These are phyloP conservation scores for Aegithalos caudatus DNA, from an alignment of 2,113 vertebrate species.

Conservation along the genomic window DNA sequence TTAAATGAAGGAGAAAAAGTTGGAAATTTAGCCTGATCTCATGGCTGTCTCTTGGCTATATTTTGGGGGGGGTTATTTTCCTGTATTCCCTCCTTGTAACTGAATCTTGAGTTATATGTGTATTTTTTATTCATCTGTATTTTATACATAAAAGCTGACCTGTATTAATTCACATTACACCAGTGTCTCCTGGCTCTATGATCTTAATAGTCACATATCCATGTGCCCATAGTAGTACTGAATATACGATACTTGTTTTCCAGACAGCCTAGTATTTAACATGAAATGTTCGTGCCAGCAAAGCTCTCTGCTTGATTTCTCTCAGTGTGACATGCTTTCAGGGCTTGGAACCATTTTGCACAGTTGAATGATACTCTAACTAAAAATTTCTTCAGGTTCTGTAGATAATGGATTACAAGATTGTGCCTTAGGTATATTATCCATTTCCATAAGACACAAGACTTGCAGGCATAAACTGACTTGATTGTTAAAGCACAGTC, in stretches of 20 bases:
- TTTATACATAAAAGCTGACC: background rate
- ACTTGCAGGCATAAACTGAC: background rate
- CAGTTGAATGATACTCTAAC: background rate
- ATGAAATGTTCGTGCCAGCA: background rate
- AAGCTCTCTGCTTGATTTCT: background rate
- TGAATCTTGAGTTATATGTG: background rate
- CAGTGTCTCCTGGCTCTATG: background rate
- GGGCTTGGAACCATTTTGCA: background rate
- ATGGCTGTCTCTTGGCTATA: background rate
- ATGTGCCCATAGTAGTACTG: background rate
- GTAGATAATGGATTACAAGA: background rate
- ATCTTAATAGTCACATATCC: background rate
- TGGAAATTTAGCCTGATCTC: background rate
- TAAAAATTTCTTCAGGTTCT: slow-evolving; percentile 13
- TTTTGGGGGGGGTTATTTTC: background rate
- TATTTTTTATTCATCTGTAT: background rate
- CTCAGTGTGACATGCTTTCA: background rate
- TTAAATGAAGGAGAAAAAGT: background rate
- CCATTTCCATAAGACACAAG: background rate
- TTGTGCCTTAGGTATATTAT: background rate
- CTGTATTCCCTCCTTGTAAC: background rate
- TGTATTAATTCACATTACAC: background rate
- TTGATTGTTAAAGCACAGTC: background rate
- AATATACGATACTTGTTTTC: background rate
- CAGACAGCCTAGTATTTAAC: background rate